Percentiles rank a stretch among this genome's conserved stretches.
phyloP scores from a whole-genome alignment of 2,797 vertebrate species.

The Myiothlypis coronata region DNA sequence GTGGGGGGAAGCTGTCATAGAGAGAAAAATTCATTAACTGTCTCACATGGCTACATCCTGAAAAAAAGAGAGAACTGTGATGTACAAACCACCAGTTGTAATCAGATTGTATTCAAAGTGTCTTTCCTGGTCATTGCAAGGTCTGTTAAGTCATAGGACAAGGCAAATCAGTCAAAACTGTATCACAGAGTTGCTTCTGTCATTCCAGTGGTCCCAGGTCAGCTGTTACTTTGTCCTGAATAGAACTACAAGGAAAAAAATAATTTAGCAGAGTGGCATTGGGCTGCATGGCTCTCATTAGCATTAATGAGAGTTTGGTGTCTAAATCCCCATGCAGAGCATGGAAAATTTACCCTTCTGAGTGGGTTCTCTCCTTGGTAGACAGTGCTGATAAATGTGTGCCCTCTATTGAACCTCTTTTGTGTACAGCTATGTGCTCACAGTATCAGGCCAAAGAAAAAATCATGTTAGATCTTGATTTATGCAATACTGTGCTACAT shows the following conservation, averaged over 20 bases:
- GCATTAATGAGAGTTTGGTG: neutral
- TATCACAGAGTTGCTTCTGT: neutral
- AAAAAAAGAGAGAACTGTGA: neutral
- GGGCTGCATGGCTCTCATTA: neutral
- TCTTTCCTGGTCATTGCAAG: neutral
- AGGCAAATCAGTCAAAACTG: neutral
- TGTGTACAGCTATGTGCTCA: neutral
- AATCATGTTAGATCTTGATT: neutral
- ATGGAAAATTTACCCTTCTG: neutral
- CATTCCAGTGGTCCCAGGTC: neutral
- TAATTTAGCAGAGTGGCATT: neutral
- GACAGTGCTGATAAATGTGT: neutral
- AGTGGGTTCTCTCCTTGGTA: neutral
- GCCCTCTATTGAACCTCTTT: neutral
- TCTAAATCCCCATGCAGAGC: neutral
- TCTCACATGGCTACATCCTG: neutral
- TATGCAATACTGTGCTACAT: neutral
- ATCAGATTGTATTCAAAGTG: neutral
- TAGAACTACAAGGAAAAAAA: neutral
- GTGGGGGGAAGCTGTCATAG: neutral
- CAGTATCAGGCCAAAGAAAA: neutral
- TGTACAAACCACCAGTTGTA: neutral
- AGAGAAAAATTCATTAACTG: neutral
- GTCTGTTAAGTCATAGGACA: neutral
- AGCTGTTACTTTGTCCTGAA: neutral